Evolutionary conservation across 2,888 invertebrate genomes (phyloP), one percentile per base, ranked within the genome.

Genomic region (Phymatocera aterrima): DNA sequence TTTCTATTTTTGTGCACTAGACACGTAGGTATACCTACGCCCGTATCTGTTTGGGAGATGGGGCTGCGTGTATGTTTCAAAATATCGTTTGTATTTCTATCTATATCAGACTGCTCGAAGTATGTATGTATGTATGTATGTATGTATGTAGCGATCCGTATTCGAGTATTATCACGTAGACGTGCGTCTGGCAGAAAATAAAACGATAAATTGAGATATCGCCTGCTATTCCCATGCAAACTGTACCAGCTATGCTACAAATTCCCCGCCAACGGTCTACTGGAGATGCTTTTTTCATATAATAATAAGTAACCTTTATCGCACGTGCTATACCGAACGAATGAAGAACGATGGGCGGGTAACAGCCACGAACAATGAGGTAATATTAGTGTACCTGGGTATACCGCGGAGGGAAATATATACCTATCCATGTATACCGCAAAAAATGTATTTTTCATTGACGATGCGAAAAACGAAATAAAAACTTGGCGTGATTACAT

Each of bases 221-320:
- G 34, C 12, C 43, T 68, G 46, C 40, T 6, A 68, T 68, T 43
- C 12, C 68, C 43, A 46, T 28, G 46, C 68, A 68, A 68, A 43
- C n/a, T 43, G 24, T 40, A 34, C 5, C 28, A 68, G 24, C n/a
- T 43, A 15, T 40, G 18, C 5, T 24, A 46, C 24, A 28, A 68
- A 46, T 68, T 68, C 40, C 43, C 43, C 43, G 40, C 68, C 68
- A 28, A 28, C 68, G 65, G 68, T 68, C 68, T 28, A 46, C 43
- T 24, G 43, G 43, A 18, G 43, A 68, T 43, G 24, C 68, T 43
- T 46, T 28, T 68, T 68, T 46, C 68, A 6, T 15, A 21, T 46
- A 68, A 21, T 46, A 68, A 68, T 68, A 68, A 68, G 68, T 68
- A 24, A 72, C 31, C 72, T 28, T 51, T 48, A 72, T 37, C 72